Conservation (phyloP, 1,140 invertebrate species). For the Orchestia grillus region DNA sequence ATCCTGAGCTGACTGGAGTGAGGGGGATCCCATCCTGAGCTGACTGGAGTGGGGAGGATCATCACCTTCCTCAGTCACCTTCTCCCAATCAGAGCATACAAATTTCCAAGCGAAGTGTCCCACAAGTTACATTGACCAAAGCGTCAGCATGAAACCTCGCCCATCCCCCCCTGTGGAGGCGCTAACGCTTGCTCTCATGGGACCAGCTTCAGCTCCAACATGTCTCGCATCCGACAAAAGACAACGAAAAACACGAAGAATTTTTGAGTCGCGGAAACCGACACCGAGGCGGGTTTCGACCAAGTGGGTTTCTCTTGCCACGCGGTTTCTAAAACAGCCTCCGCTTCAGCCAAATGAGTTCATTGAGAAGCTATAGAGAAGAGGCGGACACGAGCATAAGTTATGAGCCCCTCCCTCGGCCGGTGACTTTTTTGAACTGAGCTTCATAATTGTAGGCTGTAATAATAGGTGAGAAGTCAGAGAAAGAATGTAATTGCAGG, state of each 20-base stretch:
- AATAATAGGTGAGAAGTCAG: constrained; percentile 34
- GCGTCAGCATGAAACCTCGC: no score
- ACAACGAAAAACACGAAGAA: no score
- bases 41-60: background rate
- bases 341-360: background rate
- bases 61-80: background rate
- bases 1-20: background rate
- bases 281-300: no score
- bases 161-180: no score
- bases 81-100: no score
- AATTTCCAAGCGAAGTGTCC: no score
- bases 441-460: constrained; percentile 19
- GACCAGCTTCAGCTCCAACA: no score
- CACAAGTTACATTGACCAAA: no score
- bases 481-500: constrained; percentile 35
- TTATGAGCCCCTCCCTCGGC: background rate
- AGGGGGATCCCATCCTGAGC: background rate
- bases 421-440: constrained; percentile 19
- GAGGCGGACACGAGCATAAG: background rate
- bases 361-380: background rate
- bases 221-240: no score
- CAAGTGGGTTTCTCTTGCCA: no score
- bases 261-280: no score
- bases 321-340: background rate
- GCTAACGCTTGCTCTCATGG: no score